Evolutionary conservation across 2,113 vertebrate genomes (phyloP).

Genomic region (Cisticola juncidis): DNA sequence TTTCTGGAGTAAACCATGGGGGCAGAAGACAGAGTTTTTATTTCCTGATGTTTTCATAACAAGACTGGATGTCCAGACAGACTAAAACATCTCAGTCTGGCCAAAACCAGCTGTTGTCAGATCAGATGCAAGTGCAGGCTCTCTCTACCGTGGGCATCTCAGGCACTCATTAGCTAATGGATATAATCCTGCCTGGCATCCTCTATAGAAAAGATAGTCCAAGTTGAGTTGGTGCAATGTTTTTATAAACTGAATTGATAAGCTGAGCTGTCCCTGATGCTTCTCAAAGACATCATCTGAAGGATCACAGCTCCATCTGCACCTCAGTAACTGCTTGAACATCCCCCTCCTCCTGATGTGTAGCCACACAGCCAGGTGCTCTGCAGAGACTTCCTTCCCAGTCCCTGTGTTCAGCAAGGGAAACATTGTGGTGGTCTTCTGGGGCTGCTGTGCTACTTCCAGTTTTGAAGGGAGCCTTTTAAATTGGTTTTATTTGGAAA

Average conservation of each 20-base stretch:
- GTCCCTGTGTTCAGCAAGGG: neutral
- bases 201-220: neutral
- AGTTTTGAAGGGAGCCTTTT: neutral
- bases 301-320: neutral
- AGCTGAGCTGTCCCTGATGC: neutral
- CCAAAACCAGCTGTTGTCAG: neutral
- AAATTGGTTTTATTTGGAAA: neutral
- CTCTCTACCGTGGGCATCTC: neutral
- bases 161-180: neutral
- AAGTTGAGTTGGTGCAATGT: neutral
- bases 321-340: neutral
- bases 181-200: neutral
- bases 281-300: neutral
- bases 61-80: neutral
- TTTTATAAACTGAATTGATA: neutral
- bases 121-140: neutral
- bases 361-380: accelerated
- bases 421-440: accelerated
- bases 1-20: neutral
- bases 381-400: neutral
- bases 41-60: neutral
- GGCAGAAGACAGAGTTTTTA: neutral
- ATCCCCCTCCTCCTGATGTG: neutral
- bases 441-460: neutral
- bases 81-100: neutral